A percentile compares a stretch with the other conserved stretches of the same genome.
Evolutionary conservation across 2,888 invertebrate genomes (phyloP).

Genomic region (Phyllotreta striolata): DNA sequence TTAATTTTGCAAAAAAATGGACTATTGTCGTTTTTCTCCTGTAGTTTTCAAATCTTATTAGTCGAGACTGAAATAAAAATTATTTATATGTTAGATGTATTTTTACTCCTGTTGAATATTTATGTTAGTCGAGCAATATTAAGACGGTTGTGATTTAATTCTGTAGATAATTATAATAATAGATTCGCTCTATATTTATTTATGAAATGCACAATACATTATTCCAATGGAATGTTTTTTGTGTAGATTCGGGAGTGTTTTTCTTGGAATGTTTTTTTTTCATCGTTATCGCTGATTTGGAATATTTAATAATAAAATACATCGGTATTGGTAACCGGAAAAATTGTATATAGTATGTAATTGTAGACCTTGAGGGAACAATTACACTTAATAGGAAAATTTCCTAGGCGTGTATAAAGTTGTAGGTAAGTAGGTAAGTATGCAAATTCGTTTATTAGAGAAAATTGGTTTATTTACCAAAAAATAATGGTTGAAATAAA

Average conservation of each 20-base stretch:
- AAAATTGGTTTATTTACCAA: too few relatives aligned
- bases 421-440: too few relatives aligned
- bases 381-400: constrained; percentile 25
- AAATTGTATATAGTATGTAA: constrained; percentile 19
- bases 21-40: too few relatives aligned
- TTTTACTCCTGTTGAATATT: background rate
- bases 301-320: constrained; percentile 1
- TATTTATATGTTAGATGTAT: constrained; percentile 4
- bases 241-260: background rate
- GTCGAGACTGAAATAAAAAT: too few relatives aligned
- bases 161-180: constrained; percentile 2
- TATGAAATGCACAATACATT: background rate
- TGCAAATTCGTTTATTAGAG: too few relatives aligned
- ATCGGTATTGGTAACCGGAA: background rate
- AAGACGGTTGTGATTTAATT: constrained; percentile 22
- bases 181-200: constrained; percentile 2
- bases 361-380: constrained; percentile 25
- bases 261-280: constrained; percentile 9
- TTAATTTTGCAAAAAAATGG: too few relatives aligned
- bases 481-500: too few relatives aligned
- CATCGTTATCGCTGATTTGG: background rate
- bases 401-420: background rate
- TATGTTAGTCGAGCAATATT: constrained; percentile 18
- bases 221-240: constrained; percentile 13
- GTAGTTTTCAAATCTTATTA: too few relatives aligned